These are phyloP conservation scores for Aplysia californica DNA, from an alignment of 1,140 invertebrate genomes.

Conservation along the genomic window DNA sequence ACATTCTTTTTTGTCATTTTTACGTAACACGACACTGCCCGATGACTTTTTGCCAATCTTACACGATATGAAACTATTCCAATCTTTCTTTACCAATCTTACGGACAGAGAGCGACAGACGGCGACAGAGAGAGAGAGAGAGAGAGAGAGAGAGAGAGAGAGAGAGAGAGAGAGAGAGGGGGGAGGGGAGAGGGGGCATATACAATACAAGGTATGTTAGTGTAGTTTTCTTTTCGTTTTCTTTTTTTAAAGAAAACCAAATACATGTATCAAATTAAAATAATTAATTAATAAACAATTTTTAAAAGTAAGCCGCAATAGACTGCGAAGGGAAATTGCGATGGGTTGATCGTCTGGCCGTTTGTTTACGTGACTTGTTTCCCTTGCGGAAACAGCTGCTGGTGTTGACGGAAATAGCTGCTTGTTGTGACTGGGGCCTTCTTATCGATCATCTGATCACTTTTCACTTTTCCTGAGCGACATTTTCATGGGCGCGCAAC, in stretches of 20 bases:
- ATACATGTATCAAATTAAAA: too few species aligned
- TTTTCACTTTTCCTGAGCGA: neutral
- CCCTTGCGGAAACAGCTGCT: conserved; percentile 18
- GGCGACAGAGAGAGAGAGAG: too few species aligned
- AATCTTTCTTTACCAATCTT: too few species aligned
- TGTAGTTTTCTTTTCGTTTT: neutral
- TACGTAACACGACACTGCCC: too few species aligned
- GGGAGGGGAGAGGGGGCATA: neutral
- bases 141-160: too few species aligned
- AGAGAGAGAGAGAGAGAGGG: neutral
- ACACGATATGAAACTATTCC: too few species aligned
- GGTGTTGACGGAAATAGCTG: conserved; percentile 18
- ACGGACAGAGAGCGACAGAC: too few species aligned
- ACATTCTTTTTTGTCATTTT: too few species aligned
- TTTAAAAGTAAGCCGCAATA: neutral
- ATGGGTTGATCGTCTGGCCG: neutral
- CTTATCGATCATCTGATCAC: neutral
- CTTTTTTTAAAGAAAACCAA: too few species aligned
- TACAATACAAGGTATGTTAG: neutral
- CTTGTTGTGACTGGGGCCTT: neutral
- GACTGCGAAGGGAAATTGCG: neutral
- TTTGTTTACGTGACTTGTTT: neutral
- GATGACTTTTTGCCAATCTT: too few species aligned
- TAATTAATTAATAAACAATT: neutral
- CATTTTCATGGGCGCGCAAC: neutral